phyloP scores from a whole-genome alignment of 1,140 invertebrate species.

The Agrypnia vestita region DNA sequence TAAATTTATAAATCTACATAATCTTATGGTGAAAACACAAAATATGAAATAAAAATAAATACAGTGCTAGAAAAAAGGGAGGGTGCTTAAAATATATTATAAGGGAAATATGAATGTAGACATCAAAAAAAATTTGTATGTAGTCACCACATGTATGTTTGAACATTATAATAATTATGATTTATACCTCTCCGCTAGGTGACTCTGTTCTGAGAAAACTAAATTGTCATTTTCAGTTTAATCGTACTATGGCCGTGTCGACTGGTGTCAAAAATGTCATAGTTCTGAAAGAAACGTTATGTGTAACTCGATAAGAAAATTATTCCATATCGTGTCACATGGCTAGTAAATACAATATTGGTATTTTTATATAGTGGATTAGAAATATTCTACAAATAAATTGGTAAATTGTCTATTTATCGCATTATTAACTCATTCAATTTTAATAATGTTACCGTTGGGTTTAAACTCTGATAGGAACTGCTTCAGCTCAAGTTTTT shows the following conservation, averaged over 20 bases:
- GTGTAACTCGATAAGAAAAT: too few relatives aligned
- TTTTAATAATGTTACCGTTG: slow-evolving; percentile 31
- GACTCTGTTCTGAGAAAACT: not conserved
- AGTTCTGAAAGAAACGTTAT: too few relatives aligned
- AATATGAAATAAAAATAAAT: not conserved
- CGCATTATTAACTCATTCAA: not conserved
- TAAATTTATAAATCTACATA: not conserved
- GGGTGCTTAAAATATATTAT: not conserved
- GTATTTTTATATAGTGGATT: too few relatives aligned
- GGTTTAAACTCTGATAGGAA: slow-evolving; percentile 46
- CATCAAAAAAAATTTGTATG: not conserved
- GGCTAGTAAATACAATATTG: too few relatives aligned
- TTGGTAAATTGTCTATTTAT: too few relatives aligned
- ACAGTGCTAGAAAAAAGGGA: not conserved
- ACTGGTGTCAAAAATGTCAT: too few relatives aligned
- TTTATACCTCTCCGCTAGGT: not conserved
- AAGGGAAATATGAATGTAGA: not conserved
- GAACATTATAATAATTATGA: too few relatives aligned
- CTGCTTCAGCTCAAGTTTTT: slow-evolving; percentile 48
- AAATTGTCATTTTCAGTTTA: not conserved
- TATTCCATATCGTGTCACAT: too few relatives aligned
- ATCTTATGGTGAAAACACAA: not conserved
- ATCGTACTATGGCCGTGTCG: not conserved
- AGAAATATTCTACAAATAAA: too few relatives aligned
- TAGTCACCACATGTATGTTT: too few relatives aligned